These are phyloP conservation scores for Pungitius pungitius DNA, from an alignment of 2,113 vertebrate genomes.

Conservation along the genomic window DNA sequence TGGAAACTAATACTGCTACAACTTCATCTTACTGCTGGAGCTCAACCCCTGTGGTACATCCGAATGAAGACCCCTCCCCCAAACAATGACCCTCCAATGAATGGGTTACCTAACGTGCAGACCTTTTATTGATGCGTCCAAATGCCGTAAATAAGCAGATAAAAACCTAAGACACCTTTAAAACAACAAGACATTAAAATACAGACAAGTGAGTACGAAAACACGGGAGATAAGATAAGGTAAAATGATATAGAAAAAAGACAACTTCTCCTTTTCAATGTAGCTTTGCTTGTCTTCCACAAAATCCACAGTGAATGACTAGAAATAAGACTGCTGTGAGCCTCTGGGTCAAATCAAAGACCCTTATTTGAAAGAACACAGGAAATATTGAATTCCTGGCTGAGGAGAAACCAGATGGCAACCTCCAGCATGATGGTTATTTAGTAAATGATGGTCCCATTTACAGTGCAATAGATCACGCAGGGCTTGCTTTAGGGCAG, in stretches of 20 bases:
- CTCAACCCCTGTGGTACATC: constrained; percentile 18
- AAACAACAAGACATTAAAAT: neutral
- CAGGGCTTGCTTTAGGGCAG: neutral
- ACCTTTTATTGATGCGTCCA: neutral
- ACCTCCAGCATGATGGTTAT: neutral
- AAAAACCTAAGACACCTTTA: neutral
- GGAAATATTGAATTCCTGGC: neutral
- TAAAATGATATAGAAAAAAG: neutral
- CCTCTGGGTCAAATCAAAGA: neutral
- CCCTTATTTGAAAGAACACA: neutral
- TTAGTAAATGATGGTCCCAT: neutral
- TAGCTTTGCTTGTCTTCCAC: neutral
- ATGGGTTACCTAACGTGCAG: neutral
- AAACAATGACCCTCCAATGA: neutral
- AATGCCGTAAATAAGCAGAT: neutral
- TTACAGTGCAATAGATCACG: neutral
- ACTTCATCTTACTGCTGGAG: neutral
- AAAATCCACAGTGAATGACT: neutral
- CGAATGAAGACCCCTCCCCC: neutral
- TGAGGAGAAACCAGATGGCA: no score
- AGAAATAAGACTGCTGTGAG: neutral
- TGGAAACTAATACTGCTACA: constrained; percentile 21
- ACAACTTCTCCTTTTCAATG: neutral
- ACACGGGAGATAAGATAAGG: neutral
- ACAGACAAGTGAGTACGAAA: neutral